Evolutionary conservation across 2,113 vertebrate species (phyloP).

Genomic region (Lonchura striata): DNA sequence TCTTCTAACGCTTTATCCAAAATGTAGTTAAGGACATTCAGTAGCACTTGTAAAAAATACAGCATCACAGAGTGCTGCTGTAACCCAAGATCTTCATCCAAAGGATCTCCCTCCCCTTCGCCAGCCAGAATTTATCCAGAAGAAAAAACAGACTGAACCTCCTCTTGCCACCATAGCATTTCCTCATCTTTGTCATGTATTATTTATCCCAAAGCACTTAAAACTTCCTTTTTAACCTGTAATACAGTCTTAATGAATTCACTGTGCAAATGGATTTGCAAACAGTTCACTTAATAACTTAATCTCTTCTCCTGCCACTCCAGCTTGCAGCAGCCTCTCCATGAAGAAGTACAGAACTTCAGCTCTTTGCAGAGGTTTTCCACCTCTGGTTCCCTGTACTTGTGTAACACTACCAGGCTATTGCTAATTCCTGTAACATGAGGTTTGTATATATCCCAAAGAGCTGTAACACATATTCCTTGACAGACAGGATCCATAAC

Average conservation of each 20-base stretch:
- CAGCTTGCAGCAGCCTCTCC: not conserved
- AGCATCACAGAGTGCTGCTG: not conserved
- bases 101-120: not conserved
- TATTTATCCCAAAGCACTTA: not conserved
- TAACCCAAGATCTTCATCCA: not conserved
- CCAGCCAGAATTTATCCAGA: not conserved
- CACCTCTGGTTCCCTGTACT: not conserved
- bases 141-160: not conserved
- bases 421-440: not conserved
- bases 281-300: not conserved
- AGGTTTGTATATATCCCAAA: not conserved
- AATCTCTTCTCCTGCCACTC: not conserved
- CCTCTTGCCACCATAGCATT: not conserved
- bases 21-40: not conserved
- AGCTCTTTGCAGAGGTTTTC: not conserved
- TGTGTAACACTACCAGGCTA: not conserved
- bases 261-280: not conserved
- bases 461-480: not conserved
- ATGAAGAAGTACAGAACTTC: not conserved
- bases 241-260: not conserved
- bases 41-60: not conserved
- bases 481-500: not conserved
- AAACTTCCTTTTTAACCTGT: slow-evolving; percentile 4
- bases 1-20: not conserved
- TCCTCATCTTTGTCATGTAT: not conserved